Evolutionary conservation across 1,140 invertebrate genomes (phyloP), one percentile per base, ranked within the genome.

Genomic region (Megathymus violae): DNA sequence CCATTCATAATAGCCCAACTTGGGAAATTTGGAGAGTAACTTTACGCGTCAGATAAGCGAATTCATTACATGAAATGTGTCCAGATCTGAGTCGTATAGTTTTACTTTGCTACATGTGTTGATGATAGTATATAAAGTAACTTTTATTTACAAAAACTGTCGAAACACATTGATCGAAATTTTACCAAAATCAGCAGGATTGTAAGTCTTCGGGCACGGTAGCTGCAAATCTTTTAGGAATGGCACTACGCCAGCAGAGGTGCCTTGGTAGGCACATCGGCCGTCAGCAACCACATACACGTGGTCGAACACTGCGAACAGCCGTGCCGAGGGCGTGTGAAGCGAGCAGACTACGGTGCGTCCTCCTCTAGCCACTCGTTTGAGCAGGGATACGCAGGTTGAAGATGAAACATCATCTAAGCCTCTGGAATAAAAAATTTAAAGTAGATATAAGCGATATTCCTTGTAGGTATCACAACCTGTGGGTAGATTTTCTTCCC

Each of bases 301-400:
- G 40, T 96, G 94, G 84, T 97, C 95, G 78, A 97, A 96, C 85
- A 94, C 94, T 0, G 94, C 85, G 78, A 97, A 97, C 31, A 96
- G 90, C 43, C 93, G 94, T 0, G 96, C 95, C 64, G 96, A 97
- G 0, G 98, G 98, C 13, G 97, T 98, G 80, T 99, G 98, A 15
- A 99, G 94, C 0, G 97, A 98, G 80, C 97, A 98, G 11, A 98
- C 94, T 0, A 99, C 95, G 0, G 97, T 98, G 27, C 97, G 92
- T 0, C 97, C 97, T 1, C 94, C 95, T 36, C 94, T 80, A 0
- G 97, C 97, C 31, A 99, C 91, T 17, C 93, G 92, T 82, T 96
- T 95, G 2, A 97, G 85, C 14, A 97, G 89, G 0, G 94, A 93
- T 14, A 96, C 92, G 64, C 96, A 96, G 19, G 96, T 96, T 0